Evolutionary conservation across 2,888 invertebrate genomes (phyloP).

Genomic region (Patella depressa): DNA sequence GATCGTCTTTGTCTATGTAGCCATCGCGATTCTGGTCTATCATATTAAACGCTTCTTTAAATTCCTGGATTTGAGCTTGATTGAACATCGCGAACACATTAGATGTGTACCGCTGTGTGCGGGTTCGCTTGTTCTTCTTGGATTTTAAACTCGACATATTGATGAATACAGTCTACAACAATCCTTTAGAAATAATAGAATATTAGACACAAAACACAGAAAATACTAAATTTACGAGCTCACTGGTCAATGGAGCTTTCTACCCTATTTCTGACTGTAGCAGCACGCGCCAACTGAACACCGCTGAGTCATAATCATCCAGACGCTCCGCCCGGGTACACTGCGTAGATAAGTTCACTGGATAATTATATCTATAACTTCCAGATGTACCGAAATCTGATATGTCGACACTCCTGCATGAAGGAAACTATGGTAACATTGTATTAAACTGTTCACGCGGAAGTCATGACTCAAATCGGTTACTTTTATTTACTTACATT

Average conservation of each 20-base stretch:
- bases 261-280: background rate
- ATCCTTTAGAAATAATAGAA: too few relatives aligned
- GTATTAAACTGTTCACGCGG: conserved; percentile 1
- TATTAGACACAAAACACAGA: too few relatives aligned
- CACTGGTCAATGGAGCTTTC: background rate
- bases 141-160: conserved; percentile 63
- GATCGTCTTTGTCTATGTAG: conserved; percentile 68
- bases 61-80: conserved; percentile 70
- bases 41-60: conserved; percentile 71
- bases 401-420: background rate
- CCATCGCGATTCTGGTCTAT: conserved; percentile 70
- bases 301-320: background rate
- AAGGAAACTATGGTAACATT: background rate
- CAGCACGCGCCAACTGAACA: background rate
- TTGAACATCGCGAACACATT: conserved; percentile 71
- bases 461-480: too few relatives aligned
- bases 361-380: background rate
- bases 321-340: background rate
- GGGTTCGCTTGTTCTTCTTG: conserved; percentile 62
- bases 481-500: too few relatives aligned
- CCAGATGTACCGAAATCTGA: conserved; percentile 1
- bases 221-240: too few relatives aligned
- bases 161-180: background rate
- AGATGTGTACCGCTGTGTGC: conserved; percentile 69
- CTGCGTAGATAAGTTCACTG: too few relatives aligned